A percentile compares a stretch with the other conserved stretches of the same genome.
Evolutionary conservation across 92 coral and sea anemone species (phyloP).

Genomic region (Phenganax subtilis): DNA sequence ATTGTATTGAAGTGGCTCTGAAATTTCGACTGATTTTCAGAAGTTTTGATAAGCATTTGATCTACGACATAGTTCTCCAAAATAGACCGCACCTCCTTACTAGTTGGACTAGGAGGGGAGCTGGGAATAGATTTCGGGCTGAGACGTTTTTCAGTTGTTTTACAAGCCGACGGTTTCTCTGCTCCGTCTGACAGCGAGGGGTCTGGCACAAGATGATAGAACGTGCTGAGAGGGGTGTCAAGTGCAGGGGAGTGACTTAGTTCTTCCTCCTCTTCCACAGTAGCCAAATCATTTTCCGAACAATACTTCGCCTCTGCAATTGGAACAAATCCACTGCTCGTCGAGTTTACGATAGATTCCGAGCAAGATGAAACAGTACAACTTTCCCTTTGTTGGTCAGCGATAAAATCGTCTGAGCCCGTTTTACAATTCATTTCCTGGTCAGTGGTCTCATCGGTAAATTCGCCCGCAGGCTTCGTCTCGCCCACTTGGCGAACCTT

Average conservation of each 20-base stretch:
- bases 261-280: constrained; percentile 48
- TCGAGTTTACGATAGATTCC: background rate
- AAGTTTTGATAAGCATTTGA: constrained; percentile 57
- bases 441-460: background rate
- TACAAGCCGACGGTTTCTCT: background rate
- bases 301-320: constrained; percentile 8
- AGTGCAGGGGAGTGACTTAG: constrained; percentile 80
- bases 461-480: background rate
- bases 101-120: constrained; percentile 73
- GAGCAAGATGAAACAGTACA: background rate
- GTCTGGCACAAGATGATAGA: constrained; percentile 86
- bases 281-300: constrained; percentile 15
- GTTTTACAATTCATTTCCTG: background rate
- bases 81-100: constrained; percentile 66
- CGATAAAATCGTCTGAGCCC: constrained; percentile 2
- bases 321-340: constrained; percentile 9
- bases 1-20: constrained; percentile 24
- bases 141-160: background rate
- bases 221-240: constrained; percentile 86
- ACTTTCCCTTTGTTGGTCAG: too few relatives aligned
- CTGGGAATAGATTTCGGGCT: constrained; percentile 46
- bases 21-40: constrained; percentile 15
- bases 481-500: background rate
- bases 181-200: constrained; percentile 14
- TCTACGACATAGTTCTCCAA: constrained; percentile 85